Base-by-base conservation (phyloP, 2,797 vertebrate species). In the Sebastes reedi region DNA sequence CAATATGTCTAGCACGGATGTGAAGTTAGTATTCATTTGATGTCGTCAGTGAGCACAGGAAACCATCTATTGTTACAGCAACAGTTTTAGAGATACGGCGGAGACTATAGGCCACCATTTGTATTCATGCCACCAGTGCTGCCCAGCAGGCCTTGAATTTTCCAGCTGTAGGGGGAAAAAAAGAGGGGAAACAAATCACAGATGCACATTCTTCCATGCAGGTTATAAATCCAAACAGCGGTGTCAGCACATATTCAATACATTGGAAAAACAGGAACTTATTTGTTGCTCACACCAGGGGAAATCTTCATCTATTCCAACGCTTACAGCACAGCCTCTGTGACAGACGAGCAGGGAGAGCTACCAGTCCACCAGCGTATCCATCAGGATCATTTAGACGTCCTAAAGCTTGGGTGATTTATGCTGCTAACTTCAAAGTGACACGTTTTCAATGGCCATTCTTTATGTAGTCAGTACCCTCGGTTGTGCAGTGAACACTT, bases 221-320 rank as follows among this genome's bases (percentile, higher is more conserved):
- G 75, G 86, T 82, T 83, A 78, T 83, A 64, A 86, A 83, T 87
- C 84, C 25, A 78, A 88, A 84, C 52, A 30, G 83, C 86, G 10
- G 66, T 75, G 88, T 93, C 92, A 88, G 92, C 91, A 89, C 24
- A 80, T 86, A 75, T 75, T 75, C 73, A 75, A 14, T 71, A 54
- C 39, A 88, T 79, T 68, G 67, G 58, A 85, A 90, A 85, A 60
- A 54, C 66, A 70, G 70, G 32, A 62, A 81, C 9, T 32, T 79
- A 74, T 84, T 81, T 77, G 76, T 81, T 87, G 58, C 81, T 39
- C 58, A 67, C 88, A 69, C 78, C 67, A 50, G 56, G 62, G 80
- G 72, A 84, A 90, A 87, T 88, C 75, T 75, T 83, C 22, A 66
- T 86, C 80, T 75, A 11, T 11, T 71, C 54, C 71, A 61, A 32